Percentiles rank a stretch among this genome's conserved stretches.
These are phyloP conservation scores for Xenopus tropicalis DNA, from an alignment of 2,113 vertebrate genomes.

Conservation along the genomic window UCB_Xtro_10.0 CM004443.2:17192501-17193000, in stretches of 20 bases:
- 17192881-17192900: constrained; percentile 19
- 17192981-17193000: constrained; percentile 41
- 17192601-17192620: too few species aligned
- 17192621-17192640: too few species aligned
- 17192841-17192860: background rate
- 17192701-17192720: too few species aligned
- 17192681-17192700: too few species aligned
- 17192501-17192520: too few species aligned
- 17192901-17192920: constrained; percentile 23
- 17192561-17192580: too few species aligned
- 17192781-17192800: background rate
- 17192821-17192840: background rate
- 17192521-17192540: too few species aligned
- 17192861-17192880: constrained; percentile 7
- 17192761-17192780: background rate
- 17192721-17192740: background rate
- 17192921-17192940: constrained; percentile 31
- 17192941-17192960: constrained; percentile 42
- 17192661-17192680: too few species aligned
- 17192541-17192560: too few species aligned
- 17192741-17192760: background rate
- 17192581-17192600: too few species aligned
- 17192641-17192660: too few species aligned
- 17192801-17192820: background rate
- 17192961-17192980: constrained; percentile 33